Evolutionary conservation across 1,140 invertebrate genomes (phyloP), one percentile per base, ranked within the genome.

Genomic region (Apolygus lucorum): DNA sequence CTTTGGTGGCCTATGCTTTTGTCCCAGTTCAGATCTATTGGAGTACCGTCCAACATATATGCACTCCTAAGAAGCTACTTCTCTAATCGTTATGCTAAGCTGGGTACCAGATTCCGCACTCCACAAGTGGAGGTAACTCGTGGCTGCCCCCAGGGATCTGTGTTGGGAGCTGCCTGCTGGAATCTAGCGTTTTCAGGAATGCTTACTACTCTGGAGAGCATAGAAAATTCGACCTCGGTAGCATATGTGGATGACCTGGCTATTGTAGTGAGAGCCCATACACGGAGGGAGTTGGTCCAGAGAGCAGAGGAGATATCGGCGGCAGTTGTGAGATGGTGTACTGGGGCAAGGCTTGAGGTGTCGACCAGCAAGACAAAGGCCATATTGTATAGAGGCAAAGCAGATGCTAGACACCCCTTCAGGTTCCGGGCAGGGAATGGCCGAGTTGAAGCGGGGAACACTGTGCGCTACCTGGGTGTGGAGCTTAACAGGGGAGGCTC

Each of bases 301-400:
- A 63, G 54, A 28, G 68, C 52, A 13, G 1, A 66, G 21, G 21
- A n/a, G 28, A 28, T 27, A 2, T 14, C 26, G n/a, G 17, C 4
- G 2, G 2, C 54, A 4, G 49, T 68, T 2, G 4, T 1, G 1
- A 21, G n/a, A 1, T 68, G 67, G 67, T 54, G 24, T 14, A 68
- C 28, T 2, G 24, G 52, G 28, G 68, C 49, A 42, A 65, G 63
- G 25, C 27, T 34, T 52, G 26, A 64, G 25, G 24, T 73, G 22
- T 69, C 62, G 1, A 66, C 26, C 29, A 22, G 70, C 17, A 72
- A 75, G 65, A 73, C 71, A 1, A 67, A 75, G 28, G 26, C 68
- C 14, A 25, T 75, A 0, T 14, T 73, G 14, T 52, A 74, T 17
- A 63, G n/a, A 14, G 73, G 68, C 25, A 66, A 63, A 49, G 1